Conservation (phyloP, 1,140 invertebrate species). For the Bactericera cockerelli region DNA sequence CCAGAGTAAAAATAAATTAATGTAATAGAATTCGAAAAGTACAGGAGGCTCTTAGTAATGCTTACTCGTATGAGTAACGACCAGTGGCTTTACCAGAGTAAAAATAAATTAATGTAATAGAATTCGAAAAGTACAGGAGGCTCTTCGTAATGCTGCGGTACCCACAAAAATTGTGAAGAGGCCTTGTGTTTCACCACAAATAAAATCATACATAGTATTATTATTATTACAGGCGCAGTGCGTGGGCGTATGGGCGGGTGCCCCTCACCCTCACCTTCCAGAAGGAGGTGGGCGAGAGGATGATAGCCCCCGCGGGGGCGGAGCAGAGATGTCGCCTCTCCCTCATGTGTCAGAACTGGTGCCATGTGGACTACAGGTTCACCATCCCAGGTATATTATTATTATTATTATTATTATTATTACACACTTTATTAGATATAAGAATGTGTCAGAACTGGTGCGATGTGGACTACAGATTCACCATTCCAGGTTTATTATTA, state of each 20-base stretch:
- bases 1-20: no score
- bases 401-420: constrained; percentile 7
- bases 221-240: constrained; percentile 35
- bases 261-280: constrained; percentile 93
- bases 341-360: constrained; percentile 88
- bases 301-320: constrained; percentile 49
- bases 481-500: constrained; percentile 82
- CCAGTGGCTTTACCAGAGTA: no score
- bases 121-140: no score
- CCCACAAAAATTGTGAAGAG: no score
- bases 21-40: no score
- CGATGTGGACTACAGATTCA: constrained; percentile 63
- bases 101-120: no score
- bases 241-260: constrained; percentile 72
- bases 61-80: no score
- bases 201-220: no score
- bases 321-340: constrained; percentile 71
- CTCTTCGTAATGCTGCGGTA: no score
- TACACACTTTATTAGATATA: no score
- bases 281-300: constrained; percentile 82
- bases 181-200: no score
- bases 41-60: no score
- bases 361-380: constrained; percentile 66
- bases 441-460: constrained; percentile 94
- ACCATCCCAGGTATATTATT: constrained; percentile 61